Percentiles rank a stretch among this genome's conserved stretches.
Conservation (phyloP, 2,113 vertebrate genomes). For the Chaetodon auriga region DNA sequence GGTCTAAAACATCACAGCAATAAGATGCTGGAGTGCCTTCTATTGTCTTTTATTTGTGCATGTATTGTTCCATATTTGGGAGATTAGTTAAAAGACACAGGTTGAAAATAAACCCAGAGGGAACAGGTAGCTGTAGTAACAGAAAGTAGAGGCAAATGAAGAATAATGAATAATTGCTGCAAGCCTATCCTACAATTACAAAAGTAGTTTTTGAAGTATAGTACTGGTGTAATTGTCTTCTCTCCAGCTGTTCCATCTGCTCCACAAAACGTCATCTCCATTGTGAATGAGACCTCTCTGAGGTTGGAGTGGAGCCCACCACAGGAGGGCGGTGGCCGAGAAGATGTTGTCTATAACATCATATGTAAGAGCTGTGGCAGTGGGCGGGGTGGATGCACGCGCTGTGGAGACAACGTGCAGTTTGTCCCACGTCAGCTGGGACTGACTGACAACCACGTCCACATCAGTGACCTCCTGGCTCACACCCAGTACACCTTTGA, state of each 20-base stretch:
- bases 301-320: slow-evolving; percentile 92
- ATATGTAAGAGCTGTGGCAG: slow-evolving; percentile 96
- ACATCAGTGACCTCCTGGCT: slow-evolving; percentile 93
- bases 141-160: background rate
- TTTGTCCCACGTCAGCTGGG: slow-evolving; percentile 94
- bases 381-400: slow-evolving; percentile 89
- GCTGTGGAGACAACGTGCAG: slow-evolving; percentile 96
- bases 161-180: background rate
- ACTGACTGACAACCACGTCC: slow-evolving; percentile 87
- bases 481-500: slow-evolving; percentile 98
- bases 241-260: slow-evolving; percentile 90
- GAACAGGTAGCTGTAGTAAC: no score
- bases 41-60: background rate
- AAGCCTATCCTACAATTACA: background rate
- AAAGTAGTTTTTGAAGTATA: background rate
- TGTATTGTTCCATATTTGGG: background rate
- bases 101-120: no score
- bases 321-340: slow-evolving; percentile 88
- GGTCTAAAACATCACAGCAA: background rate
- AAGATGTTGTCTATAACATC: slow-evolving; percentile 96
- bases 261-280: slow-evolving; percentile 92
- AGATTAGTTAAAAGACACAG: background rate
- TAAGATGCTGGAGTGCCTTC: background rate
- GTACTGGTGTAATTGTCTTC: no score
- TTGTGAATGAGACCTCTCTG: slow-evolving; percentile 95